These are phyloP conservation scores for Centrocercus urophasianus DNA, from an alignment of 2,113 vertebrate species.

Conservation along the genomic window DNA sequence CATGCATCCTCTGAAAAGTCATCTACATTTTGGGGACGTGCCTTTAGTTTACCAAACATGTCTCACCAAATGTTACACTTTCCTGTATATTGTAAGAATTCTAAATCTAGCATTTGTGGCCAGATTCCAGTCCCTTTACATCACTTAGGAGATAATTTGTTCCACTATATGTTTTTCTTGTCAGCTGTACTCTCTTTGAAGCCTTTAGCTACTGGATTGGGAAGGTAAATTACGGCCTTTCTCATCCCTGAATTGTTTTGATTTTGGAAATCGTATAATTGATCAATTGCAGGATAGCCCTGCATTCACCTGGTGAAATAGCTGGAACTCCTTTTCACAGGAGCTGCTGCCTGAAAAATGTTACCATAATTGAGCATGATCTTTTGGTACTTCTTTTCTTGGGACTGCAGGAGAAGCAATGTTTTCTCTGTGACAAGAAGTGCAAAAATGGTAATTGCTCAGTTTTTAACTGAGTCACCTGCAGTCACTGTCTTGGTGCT, in stretches of 20 bases:
- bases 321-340: constrained; percentile 2
- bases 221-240: constrained; percentile 48
- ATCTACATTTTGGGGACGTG: background rate
- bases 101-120: constrained; percentile 14
- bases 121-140: constrained; percentile 58
- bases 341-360: constrained; percentile 42
- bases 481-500: background rate
- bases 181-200: constrained; percentile 59
- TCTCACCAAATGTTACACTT: constrained; percentile 54
- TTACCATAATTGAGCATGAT: constrained; percentile 25
- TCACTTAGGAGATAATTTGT: constrained; percentile 65
- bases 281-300: background rate
- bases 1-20: background rate
- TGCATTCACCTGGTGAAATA: background rate
- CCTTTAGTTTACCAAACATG: constrained; percentile 25
- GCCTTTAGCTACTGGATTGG: constrained; percentile 54
- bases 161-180: constrained; percentile 51
- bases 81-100: background rate
- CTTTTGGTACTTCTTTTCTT: constrained; percentile 40
- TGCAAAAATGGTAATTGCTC: background rate
- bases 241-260: constrained; percentile 28
- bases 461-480: background rate
- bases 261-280: constrained; percentile 27
- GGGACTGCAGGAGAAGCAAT: background rate
- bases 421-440: background rate